Percentiles rank a stretch among this genome's conserved stretches.
phyloP scores from a whole-genome alignment of 1,140 invertebrate species.

The Zaprionus lachaisei region DNA sequence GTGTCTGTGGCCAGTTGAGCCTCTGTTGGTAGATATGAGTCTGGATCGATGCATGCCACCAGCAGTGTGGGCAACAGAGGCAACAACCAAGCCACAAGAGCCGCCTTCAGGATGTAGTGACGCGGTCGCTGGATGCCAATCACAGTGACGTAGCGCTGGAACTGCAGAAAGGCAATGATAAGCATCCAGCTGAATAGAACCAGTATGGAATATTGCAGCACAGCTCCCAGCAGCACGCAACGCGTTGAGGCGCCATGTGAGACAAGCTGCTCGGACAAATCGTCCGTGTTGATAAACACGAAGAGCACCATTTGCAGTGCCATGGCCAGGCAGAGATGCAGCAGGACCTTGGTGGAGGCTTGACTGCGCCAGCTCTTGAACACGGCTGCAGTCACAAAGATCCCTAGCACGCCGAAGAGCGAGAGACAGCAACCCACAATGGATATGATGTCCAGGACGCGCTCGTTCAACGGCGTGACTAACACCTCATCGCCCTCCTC shows the following conservation, averaged over 20 bases:
- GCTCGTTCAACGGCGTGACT: conserved; percentile 83
- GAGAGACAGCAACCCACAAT: conserved; percentile 87
- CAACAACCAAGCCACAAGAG: conserved; percentile 86
- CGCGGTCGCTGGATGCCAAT: conserved; percentile 85
- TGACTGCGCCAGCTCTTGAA: conserved; percentile 87
- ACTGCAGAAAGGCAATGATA: conserved; percentile 88
- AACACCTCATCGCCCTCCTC: conserved; percentile 69
- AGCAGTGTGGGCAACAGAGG: conserved; percentile 85
- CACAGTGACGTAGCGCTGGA: conserved; percentile 87
- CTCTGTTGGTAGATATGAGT: conserved; percentile 85
- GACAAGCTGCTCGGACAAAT: conserved; percentile 84
- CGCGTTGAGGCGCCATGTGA: conserved; percentile 55
- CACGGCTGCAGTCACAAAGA: conserved; percentile 86
- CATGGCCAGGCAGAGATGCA: conserved; percentile 87
- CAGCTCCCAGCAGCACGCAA: conserved; percentile 86
- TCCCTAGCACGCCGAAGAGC: conserved; percentile 86
- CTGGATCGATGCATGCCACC: conserved; percentile 84
- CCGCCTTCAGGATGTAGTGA: conserved; percentile 86
- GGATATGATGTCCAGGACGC: conserved; percentile 86
- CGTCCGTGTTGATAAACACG: conserved; percentile 83
- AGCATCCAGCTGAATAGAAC: conserved; percentile 89
- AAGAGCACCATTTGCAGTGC: conserved; percentile 86
- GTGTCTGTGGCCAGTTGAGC: conserved; percentile 44
- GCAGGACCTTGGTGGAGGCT: conserved; percentile 87
- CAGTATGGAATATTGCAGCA: conserved; percentile 87